phyloP scores from a whole-genome alignment of 2,888 invertebrate genomes.

The Rhagium mordax region DNA sequence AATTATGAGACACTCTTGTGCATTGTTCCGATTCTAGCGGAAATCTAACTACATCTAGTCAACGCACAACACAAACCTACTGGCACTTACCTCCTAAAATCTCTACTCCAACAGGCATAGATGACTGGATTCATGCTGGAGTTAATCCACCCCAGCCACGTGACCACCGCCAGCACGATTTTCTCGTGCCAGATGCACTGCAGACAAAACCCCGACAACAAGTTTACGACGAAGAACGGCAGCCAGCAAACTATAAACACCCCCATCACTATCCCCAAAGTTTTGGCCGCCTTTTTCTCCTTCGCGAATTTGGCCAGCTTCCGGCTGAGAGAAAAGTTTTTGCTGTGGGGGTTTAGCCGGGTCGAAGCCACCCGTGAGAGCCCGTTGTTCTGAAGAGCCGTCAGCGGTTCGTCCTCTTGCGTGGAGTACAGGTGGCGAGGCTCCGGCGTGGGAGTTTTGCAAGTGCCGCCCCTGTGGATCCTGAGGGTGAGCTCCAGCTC shows the following conservation, averaged over 20 bases:
- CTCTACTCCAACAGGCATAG: constrained; percentile 98
- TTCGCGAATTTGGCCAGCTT: constrained; percentile 96
- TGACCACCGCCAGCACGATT: constrained; percentile 89
- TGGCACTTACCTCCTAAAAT: constrained; percentile 87
- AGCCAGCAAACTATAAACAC: constrained; percentile 98
- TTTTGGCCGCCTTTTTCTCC: constrained; percentile 95
- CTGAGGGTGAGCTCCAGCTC: constrained; percentile 91
- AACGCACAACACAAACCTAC: neutral
- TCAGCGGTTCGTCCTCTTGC: constrained; percentile 83
- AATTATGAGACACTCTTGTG: too few relatives aligned
- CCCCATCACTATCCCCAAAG: constrained; percentile 96
- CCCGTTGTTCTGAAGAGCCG: constrained; percentile 85
- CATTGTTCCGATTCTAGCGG: too few relatives aligned
- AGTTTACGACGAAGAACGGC: constrained; percentile 96
- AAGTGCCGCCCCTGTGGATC: constrained; percentile 93
- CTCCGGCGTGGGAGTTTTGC: constrained; percentile 72
- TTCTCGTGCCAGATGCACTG: constrained; percentile 91
- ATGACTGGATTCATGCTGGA: constrained; percentile 98
- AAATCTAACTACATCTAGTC: too few relatives aligned
- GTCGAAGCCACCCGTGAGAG: constrained; percentile 80
- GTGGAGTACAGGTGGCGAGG: constrained; percentile 71
- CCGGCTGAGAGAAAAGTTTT: constrained; percentile 93
- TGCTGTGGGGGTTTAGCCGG: constrained; percentile 76
- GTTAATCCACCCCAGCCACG: constrained; percentile 97
- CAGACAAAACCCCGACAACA: constrained; percentile 91